These are phyloP conservation scores for Pardalotus punctatus DNA, from an alignment of 2,113 vertebrate species.

Conservation along the genomic window DNA sequence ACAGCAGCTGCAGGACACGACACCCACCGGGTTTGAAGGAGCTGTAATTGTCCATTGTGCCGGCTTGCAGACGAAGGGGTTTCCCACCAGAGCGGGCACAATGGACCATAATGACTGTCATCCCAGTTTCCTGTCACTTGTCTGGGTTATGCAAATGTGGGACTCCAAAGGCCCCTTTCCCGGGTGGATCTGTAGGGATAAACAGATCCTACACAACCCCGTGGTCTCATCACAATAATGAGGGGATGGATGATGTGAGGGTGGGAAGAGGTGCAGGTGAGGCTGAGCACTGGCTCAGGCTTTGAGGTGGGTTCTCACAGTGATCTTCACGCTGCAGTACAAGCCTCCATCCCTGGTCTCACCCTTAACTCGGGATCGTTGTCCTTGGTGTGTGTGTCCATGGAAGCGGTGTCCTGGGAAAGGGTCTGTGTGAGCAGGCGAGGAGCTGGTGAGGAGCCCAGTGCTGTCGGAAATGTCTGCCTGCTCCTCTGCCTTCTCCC, in stretches of 20 bases:
- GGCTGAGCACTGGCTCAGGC: background rate
- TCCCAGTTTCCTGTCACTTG: background rate
- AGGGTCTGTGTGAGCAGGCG: background rate
- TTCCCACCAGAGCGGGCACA: slow-evolving; percentile 15
- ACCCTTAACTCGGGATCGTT: background rate
- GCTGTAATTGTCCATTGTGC: background rate
- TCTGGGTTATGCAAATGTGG: background rate
- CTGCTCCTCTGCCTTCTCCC: slow-evolving; percentile 39
- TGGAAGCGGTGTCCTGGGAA: accelerated
- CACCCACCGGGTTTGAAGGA: background rate
- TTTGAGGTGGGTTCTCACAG: background rate
- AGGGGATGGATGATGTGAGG: background rate
- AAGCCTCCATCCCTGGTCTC: background rate
- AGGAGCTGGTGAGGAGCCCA: background rate
- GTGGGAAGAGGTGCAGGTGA: background rate
- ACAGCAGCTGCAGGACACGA: background rate
- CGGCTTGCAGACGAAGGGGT: background rate
- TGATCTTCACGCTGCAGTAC: background rate
- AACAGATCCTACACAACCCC: background rate
- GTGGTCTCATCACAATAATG: background rate
- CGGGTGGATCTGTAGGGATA: background rate
- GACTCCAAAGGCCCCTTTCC: background rate
- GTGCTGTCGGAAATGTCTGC: background rate
- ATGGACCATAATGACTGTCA: background rate
- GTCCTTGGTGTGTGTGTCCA: accelerated